Conservation (phyloP, 2,888 invertebrate genomes). For the Hirtodrosophila duncani region DNA sequence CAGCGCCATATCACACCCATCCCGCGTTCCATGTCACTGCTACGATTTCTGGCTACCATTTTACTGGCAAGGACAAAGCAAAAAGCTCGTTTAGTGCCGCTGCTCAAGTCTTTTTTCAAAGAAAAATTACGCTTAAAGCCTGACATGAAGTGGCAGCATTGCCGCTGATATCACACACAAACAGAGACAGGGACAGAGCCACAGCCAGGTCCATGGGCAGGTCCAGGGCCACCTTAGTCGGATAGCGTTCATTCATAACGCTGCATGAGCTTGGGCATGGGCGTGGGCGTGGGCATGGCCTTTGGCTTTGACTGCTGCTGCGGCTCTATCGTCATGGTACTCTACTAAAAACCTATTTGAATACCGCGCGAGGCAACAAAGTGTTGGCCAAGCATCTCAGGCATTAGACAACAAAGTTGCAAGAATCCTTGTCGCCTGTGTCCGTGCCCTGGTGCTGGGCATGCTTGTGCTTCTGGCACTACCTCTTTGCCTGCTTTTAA, state of each 20-base stretch:
- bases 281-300: slow-evolving; percentile 7
- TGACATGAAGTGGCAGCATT: slow-evolving; percentile 59
- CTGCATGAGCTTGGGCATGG: slow-evolving; percentile 8
- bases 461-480: not conserved
- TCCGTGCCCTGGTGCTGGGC: not conserved
- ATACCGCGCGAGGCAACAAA: slow-evolving; percentile 37
- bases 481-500: slow-evolving; percentile 68
- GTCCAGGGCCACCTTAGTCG: not conserved
- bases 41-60: not conserved
- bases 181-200: slow-evolving; percentile 16
- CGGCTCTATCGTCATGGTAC: slow-evolving; percentile 24
- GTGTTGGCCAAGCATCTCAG: slow-evolving; percentile 31
- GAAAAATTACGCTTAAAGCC: slow-evolving; percentile 62
- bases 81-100: slow-evolving; percentile 60
- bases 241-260: slow-evolving; percentile 47
- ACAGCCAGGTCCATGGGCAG: not conserved
- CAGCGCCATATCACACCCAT: slow-evolving; percentile 1
- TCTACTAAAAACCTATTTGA: slow-evolving; percentile 64
- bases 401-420: slow-evolving; percentile 64
- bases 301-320: not conserved
- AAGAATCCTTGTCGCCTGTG: slow-evolving; percentile 40
- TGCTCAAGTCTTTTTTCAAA: slow-evolving; percentile 33
- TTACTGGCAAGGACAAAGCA: slow-evolving; percentile 24
- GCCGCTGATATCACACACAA: slow-evolving; percentile 56
- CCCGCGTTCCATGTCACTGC: not conserved